Conservation (phyloP, 1,140 invertebrate genomes). For the Nymphalis io region DNA sequence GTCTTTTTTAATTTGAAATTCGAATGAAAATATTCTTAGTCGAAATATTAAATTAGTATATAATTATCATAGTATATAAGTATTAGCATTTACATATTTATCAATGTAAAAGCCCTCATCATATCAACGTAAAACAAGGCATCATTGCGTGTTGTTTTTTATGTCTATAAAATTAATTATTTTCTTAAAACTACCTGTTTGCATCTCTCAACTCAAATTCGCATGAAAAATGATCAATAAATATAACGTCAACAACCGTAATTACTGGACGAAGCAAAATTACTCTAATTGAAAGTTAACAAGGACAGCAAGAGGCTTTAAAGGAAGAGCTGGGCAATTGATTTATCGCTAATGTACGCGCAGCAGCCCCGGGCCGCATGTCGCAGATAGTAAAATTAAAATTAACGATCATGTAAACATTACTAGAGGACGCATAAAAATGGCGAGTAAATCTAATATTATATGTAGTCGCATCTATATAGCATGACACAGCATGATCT, state of each 20-base stretch:
- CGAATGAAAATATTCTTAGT: too few species aligned
- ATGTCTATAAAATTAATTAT: not conserved
- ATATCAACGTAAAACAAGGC: too few species aligned
- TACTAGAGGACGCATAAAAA: conserved; percentile 70
- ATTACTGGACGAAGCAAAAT: conserved; percentile 33
- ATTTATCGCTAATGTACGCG: conserved; percentile 56
- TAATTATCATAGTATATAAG: too few species aligned
- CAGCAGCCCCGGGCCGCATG: conserved; percentile 51
- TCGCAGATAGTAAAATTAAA: conserved; percentile 69
- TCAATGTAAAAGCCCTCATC: too few species aligned
- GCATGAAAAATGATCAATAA: conserved; percentile 31
- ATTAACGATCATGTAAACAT: conserved; percentile 75
- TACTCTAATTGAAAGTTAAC: conserved; percentile 42
- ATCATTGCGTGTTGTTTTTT: too few species aligned
- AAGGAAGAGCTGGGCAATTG: conserved; percentile 41
- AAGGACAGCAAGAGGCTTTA: conserved; percentile 38
- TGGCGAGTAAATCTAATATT: conserved; percentile 63
- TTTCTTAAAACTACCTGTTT: conserved; percentile 4
- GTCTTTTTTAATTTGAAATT: not conserved
- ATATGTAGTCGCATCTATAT: conserved; percentile 32
- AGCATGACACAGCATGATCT: conserved; percentile 54
- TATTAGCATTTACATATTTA: too few species aligned
- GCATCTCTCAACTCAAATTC: conserved; percentile 21
- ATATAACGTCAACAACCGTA: conserved; percentile 33
- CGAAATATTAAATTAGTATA: too few species aligned